Conservation (phyloP, 2,797 vertebrate species). For the Myiotriccus ornatus region DNA sequence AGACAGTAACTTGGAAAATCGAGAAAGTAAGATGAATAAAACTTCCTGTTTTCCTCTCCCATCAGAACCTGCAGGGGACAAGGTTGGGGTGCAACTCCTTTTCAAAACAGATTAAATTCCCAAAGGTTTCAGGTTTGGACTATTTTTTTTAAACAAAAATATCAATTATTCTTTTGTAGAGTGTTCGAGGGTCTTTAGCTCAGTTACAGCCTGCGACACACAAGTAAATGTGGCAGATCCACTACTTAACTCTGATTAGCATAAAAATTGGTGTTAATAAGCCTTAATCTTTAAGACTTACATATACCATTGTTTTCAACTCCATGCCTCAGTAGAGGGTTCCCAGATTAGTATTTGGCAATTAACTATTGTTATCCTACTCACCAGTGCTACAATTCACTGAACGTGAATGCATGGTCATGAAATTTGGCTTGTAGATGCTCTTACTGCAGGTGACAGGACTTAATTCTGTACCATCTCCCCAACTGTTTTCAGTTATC, state of each 20-base stretch:
- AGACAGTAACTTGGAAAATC: conserved; percentile 58
- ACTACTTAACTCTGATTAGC: neutral
- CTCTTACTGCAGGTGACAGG: neutral
- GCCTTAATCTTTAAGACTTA: neutral
- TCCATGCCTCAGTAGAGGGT: neutral
- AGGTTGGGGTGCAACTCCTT: neutral
- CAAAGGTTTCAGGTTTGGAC: neutral
- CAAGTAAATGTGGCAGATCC: neutral
- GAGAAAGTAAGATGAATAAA: conserved; percentile 68
- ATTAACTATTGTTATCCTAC: neutral
- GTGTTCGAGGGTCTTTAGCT: neutral
- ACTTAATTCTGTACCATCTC: neutral
- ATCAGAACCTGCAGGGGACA: conserved; percentile 24
- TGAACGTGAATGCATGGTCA: neutral
- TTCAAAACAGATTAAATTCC: conserved; percentile 61
- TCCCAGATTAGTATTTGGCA: neutral
- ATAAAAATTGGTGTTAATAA: neutral
- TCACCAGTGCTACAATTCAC: neutral
- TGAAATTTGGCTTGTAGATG: neutral
- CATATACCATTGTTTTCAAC: neutral
- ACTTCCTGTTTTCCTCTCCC: conserved; percentile 72
- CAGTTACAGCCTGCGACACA: neutral
- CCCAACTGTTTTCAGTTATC: neutral
- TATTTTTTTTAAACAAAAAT: neutral
- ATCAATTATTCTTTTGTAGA: conserved; percentile 17